A percentile compares a stretch with the other conserved stretches of the same genome.
Evolutionary conservation across 2,797 vertebrate genomes (phyloP).

Genomic region (Lepilemur ruficaudatus): DNA sequence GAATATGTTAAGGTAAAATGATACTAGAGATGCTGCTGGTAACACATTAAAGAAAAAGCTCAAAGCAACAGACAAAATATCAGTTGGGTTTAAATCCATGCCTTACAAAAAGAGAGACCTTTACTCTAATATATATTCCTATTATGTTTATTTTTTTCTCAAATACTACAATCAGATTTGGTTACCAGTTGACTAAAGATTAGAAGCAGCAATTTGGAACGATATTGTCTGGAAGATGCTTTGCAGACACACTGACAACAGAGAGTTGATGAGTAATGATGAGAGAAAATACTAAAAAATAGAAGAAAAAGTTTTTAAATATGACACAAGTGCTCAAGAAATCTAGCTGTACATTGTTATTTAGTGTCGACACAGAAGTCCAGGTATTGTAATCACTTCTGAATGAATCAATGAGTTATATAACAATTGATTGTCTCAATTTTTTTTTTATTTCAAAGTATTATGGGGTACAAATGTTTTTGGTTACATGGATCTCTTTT

Average conservation of each 20-base stretch:
- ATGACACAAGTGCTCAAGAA: background rate
- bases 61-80: background rate
- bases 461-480: no score
- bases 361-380: background rate
- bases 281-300: background rate
- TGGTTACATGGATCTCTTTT: no score
- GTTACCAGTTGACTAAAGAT: background rate
- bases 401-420: background rate
- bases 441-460: no score
- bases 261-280: background rate
- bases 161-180: background rate
- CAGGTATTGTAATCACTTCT: background rate
- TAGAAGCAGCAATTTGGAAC: background rate
- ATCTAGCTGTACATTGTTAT: background rate
- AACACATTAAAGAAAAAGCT: background rate
- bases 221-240: background rate
- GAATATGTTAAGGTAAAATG: background rate
- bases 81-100: background rate
- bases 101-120: background rate
- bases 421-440: background rate
- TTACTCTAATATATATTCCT: background rate
- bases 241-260: background rate
- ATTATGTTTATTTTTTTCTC: background rate
- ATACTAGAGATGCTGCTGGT: background rate
- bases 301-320: background rate